Conservation (phyloP, 2,113 vertebrate genomes). For the Nothocercus julius region DNA sequence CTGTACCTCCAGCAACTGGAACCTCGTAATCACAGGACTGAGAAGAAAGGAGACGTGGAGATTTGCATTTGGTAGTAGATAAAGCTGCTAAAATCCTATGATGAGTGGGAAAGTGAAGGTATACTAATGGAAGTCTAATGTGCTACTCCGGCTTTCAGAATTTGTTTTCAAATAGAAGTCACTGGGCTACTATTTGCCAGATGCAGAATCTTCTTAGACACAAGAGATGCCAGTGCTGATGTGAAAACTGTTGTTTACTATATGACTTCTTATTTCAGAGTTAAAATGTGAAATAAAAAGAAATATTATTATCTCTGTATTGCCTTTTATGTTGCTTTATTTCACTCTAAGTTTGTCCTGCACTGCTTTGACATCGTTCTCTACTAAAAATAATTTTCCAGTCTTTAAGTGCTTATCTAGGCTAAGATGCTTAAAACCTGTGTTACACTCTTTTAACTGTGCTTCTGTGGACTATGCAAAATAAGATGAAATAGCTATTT, state of each 20-base stretch:
- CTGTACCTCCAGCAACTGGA: background rate
- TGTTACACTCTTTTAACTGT: background rate
- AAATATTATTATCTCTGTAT: background rate
- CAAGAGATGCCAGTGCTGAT: background rate
- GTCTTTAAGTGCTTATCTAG: background rate
- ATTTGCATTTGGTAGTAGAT: background rate
- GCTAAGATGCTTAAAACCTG: background rate
- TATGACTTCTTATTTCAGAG: background rate
- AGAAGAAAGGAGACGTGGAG: background rate
- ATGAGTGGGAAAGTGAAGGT: background rate
- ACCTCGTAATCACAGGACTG: background rate
- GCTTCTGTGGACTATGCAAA: background rate
- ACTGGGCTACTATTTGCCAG: background rate
- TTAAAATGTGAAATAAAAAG: background rate
- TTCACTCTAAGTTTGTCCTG: background rate
- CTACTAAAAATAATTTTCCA: background rate
- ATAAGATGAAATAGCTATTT: background rate
- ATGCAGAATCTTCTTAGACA: background rate
- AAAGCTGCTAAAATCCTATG: accelerated
- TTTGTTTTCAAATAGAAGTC: background rate
- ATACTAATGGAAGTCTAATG: background rate
- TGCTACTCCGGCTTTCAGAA: background rate
- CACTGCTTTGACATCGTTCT: background rate
- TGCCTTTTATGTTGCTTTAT: background rate
- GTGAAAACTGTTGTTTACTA: background rate